Evolutionary conservation across 1,140 invertebrate genomes (phyloP).

Genomic region (Campodea augens): DNA sequence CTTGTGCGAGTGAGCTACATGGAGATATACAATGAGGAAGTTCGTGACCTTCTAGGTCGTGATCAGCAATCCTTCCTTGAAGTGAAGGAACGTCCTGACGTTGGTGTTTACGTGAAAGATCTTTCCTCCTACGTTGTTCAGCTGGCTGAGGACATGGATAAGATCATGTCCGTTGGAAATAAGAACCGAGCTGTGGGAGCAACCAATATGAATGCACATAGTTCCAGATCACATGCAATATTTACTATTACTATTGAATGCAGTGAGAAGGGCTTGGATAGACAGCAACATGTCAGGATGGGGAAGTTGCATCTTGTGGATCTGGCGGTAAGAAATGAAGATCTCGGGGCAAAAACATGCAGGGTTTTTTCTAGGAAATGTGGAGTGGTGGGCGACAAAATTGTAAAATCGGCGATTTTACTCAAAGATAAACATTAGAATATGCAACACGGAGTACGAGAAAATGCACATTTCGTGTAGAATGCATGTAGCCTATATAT

Average conservation of each 20-base stretch:
- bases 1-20: conserved; percentile 54
- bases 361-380: too few species aligned
- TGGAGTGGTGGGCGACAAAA: too few species aligned
- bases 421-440: too few species aligned
- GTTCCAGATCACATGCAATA: conserved; percentile 70
- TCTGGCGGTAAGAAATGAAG: conserved; percentile 48
- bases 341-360: conserved; percentile 4
- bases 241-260: conserved; percentile 74
- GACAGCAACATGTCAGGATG: conserved; percentile 43
- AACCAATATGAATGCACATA: conserved; percentile 73
- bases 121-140: conserved; percentile 54
- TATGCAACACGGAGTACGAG: too few species aligned
- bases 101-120: conserved; percentile 67
- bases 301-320: conserved; percentile 69
- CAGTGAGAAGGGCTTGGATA: conserved; percentile 39
- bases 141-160: conserved; percentile 61
- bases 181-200: conserved; percentile 54
- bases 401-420: too few species aligned
- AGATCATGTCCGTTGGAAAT: conserved; percentile 60
- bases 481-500: too few species aligned
- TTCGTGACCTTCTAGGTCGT: conserved; percentile 47
- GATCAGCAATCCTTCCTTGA: conserved; percentile 34
- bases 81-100: conserved; percentile 55
- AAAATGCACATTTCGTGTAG: too few species aligned
- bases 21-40: conserved; percentile 68